phyloP scores from a whole-genome alignment of 2,113 vertebrate genomes.

The Clarias gariepinus region DNA sequence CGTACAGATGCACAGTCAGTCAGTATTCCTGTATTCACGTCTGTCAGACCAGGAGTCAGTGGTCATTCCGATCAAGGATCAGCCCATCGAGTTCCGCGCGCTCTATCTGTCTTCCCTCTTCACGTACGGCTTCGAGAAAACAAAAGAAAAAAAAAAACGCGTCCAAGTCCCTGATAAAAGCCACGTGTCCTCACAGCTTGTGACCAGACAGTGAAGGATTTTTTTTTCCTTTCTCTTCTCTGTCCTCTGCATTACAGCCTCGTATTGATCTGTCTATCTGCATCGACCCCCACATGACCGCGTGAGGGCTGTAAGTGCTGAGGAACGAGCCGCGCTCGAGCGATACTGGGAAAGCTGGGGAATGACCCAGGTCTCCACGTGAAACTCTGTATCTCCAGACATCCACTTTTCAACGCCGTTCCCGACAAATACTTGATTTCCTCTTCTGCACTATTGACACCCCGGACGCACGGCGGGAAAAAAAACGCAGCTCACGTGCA shows the following conservation, averaged over 20 bases:
- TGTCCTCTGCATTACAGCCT: neutral
- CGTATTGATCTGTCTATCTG: too few relatives aligned
- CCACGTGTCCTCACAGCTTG: conserved; percentile 27
- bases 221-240: neutral
- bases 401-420: neutral
- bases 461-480: neutral
- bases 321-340: conserved; percentile 17
- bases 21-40: conserved; percentile 27
- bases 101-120: conserved; percentile 25
- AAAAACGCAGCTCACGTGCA: conserved; percentile 1
- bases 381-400: neutral
- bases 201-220: conserved; percentile 34
- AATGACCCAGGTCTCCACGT: neutral
- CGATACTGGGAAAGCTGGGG: conserved; percentile 6
- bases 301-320: neutral
- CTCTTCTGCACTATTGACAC: conserved; percentile 11
- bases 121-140: conserved; percentile 15
- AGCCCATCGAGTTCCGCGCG: neutral
- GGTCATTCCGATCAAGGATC: neutral
- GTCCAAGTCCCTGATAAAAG: conserved; percentile 47
- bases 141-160: too few relatives aligned
- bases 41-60: conserved; percentile 5
- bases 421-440: conserved; percentile 35
- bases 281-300: too few relatives aligned
- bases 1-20: conserved; percentile 26